Percentiles rank a stretch among this genome's conserved stretches.
phyloP scores from a whole-genome alignment of 35 echinoderm and acorn worm genomes.

The Lytechinus pictus region DNA sequence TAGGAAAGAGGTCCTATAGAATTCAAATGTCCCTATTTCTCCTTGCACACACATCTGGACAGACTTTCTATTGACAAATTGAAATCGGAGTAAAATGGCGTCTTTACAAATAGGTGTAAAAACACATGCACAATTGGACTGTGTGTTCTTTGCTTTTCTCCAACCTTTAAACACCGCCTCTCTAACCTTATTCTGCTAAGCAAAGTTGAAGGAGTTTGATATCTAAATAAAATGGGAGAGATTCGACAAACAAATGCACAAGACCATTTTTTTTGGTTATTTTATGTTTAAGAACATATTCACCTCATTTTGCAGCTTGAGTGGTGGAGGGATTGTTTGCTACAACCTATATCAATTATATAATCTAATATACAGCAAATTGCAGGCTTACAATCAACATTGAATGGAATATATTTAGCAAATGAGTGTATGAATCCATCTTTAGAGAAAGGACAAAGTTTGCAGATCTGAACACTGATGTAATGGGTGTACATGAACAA shows the following conservation, averaged over 20 bases:
- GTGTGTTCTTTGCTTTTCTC: background rate
- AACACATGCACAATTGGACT: background rate
- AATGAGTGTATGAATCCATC: background rate
- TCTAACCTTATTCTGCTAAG: background rate
- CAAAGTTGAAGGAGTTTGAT: background rate
- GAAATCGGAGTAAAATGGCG: background rate
- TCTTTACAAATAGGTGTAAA: background rate
- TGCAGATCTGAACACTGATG: no score
- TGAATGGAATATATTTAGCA: background rate
- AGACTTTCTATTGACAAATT: background rate
- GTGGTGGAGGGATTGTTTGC: no score
- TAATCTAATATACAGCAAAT: background rate
- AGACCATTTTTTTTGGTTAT: background rate
- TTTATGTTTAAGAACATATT: no score
- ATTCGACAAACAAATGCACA: background rate
- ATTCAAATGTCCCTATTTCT: background rate
- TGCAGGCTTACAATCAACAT: background rate
- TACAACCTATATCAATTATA: no score
- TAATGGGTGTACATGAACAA: no score
- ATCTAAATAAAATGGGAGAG: background rate
- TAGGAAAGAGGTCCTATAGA: background rate
- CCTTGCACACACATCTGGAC: background rate
- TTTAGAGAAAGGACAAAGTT: no score
- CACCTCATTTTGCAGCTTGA: no score
- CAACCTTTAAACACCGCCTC: background rate